These are phyloP conservation scores for Laothoe populi DNA, from an alignment of 2,888 invertebrate species.

Conservation along the genomic window DNA sequence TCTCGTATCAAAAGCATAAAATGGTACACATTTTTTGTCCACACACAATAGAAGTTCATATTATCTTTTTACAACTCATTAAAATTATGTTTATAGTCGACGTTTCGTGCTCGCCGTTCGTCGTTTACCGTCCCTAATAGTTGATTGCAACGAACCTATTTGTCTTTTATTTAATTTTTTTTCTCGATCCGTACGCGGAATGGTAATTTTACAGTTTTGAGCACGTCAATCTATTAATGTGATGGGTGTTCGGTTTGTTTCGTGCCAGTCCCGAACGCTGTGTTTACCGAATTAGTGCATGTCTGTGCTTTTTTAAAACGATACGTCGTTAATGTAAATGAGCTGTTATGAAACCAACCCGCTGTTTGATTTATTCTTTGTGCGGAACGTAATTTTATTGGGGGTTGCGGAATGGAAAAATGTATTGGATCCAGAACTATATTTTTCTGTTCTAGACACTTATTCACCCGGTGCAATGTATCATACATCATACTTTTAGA, in stretches of 20 bases:
- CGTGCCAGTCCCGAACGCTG: slow-evolving; percentile 64
- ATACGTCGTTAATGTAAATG: slow-evolving; percentile 28
- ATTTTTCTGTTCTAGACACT: background rate
- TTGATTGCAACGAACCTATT: slow-evolving; percentile 52
- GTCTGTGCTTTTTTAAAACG: slow-evolving; percentile 33
- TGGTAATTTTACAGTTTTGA: slow-evolving; percentile 83
- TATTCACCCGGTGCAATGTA: background rate
- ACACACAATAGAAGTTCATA: slow-evolving; percentile 30
- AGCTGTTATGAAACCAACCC: slow-evolving; percentile 5
- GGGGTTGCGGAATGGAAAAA: slow-evolving; percentile 17
- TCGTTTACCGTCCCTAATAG: slow-evolving; percentile 60
- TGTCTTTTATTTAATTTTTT: slow-evolving; percentile 51
- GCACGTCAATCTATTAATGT: slow-evolving; percentile 81
- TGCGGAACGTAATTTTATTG: background rate
- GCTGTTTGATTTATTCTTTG: slow-evolving; percentile 20
- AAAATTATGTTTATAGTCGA: slow-evolving; percentile 58
- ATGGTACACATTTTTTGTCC: slow-evolving; percentile 30
- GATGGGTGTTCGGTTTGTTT: slow-evolving; percentile 65
- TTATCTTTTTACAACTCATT: slow-evolving; percentile 58
- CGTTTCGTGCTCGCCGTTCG: slow-evolving; percentile 54
- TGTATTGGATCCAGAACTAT: background rate
- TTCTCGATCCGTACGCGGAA: slow-evolving; percentile 61
- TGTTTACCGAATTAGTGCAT: slow-evolving; percentile 45
- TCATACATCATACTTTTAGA: too few species aligned
- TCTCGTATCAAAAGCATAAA: slow-evolving; percentile 26